phyloP scores from a whole-genome alignment of 2,797 vertebrate genomes.

The Dendrocincla fuliginosa region DNA sequence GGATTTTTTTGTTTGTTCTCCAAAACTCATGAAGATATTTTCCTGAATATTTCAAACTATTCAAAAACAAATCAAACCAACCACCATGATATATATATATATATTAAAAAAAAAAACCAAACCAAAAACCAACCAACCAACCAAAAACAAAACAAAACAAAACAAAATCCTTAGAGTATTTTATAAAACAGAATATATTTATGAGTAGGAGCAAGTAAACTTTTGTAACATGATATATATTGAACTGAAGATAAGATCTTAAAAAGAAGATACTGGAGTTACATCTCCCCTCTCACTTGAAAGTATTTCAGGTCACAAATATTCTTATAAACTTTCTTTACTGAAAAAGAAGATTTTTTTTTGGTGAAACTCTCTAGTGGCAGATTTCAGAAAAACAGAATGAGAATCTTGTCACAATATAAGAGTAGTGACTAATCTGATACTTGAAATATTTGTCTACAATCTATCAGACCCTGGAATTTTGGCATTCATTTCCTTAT shows the following conservation, averaged over 20 bases:
- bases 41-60: conserved; percentile 31
- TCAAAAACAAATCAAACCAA: not conserved
- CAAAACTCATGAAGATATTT: conserved; percentile 54
- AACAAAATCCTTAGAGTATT: not conserved
- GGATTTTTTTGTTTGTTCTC: conserved; percentile 57
- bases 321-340: not conserved
- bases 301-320: not conserved
- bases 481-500: not conserved
- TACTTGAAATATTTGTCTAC: not conserved
- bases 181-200: not conserved
- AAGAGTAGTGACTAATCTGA: not conserved
- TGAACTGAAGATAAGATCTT: not conserved
- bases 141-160: no score
- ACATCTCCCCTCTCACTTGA: not conserved
- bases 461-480: not conserved
- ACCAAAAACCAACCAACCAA: no score
- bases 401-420: not conserved
- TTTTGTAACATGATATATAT: not conserved
- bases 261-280: not conserved
- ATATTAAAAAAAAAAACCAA: no score
- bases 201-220: not conserved
- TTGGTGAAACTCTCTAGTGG: not conserved
- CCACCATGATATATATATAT: not conserved
- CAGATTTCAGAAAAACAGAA: not conserved
- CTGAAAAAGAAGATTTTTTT: not conserved